Evolutionary conservation across 2,888 invertebrate species (phyloP).

Genomic region (Chironomus riparius): DNA sequence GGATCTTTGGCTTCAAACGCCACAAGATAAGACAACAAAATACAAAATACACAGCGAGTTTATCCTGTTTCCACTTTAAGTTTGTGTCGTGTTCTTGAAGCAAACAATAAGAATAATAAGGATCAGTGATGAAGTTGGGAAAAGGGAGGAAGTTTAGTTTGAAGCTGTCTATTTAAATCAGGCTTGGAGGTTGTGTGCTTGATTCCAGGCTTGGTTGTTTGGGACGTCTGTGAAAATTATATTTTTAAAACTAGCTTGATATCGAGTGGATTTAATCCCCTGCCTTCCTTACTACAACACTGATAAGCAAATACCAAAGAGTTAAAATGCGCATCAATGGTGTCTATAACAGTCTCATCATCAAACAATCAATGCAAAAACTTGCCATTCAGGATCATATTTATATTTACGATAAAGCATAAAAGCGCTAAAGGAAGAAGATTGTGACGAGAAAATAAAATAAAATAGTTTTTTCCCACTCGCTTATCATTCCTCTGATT

Average conservation of each 20-base stretch:
- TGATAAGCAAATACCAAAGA: not conserved
- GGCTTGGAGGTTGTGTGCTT: too few species aligned
- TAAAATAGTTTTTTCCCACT: conserved; percentile 6
- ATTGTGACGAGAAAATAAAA: not conserved
- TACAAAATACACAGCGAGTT: not conserved
- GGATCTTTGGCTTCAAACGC: not conserved
- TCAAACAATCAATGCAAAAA: conserved; percentile 20
- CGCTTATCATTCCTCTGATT: not conserved
- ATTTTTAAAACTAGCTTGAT: too few species aligned
- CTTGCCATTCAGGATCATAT: conserved; percentile 9
- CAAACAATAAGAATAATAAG: too few species aligned
- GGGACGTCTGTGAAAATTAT: too few species aligned
- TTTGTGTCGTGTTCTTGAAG: not conserved
- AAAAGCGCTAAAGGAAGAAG: not conserved
- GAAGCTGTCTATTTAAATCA: too few species aligned
- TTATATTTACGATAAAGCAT: conserved; percentile 8
- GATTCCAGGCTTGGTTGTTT: too few species aligned
- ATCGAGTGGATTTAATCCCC: too few species aligned
- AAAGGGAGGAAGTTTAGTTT: too few species aligned
- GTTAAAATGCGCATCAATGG: not conserved
- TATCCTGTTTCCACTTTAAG: not conserved
- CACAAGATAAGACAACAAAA: not conserved
- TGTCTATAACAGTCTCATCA: not conserved
- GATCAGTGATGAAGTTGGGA: too few species aligned
- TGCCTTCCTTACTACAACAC: too few species aligned